Conservation (phyloP, 2,888 invertebrate genomes). For the Agrilus biguttatus region DNA sequence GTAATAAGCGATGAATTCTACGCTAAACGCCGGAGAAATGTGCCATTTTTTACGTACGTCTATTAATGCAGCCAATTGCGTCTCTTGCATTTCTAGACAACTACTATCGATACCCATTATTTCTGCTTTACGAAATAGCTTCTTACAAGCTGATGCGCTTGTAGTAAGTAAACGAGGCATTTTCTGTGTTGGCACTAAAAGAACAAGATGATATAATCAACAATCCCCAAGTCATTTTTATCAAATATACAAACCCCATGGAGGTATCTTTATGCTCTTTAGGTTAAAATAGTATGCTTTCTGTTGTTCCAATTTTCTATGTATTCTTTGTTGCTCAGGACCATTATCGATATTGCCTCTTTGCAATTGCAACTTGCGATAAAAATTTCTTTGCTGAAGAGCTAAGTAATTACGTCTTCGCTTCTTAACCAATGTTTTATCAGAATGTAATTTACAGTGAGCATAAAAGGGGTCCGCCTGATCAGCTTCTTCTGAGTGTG, state of each 20-base stretch:
- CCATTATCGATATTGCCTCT: constrained; percentile 46
- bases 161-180: constrained; percentile 84
- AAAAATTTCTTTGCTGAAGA: constrained; percentile 65
- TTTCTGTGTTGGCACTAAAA: constrained; percentile 81
- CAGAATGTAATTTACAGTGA: constrained; percentile 90
- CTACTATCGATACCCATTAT: constrained; percentile 81
- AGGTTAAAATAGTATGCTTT: constrained; percentile 66
- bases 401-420: constrained; percentile 77
- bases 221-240: constrained; percentile 4
- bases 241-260: constrained; percentile 57
- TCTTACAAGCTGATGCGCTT: constrained; percentile 75
- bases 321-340: constrained; percentile 59
- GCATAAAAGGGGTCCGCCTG: constrained; percentile 96
- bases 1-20: constrained; percentile 90
- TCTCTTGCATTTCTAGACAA: constrained; percentile 68
- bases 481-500: constrained; percentile 77
- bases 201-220: constrained; percentile 2
- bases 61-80: constrained; percentile 63
- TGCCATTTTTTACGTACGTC: constrained; percentile 90
- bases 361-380: constrained; percentile 43
- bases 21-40: constrained; percentile 84
- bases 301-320: constrained; percentile 71
- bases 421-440: constrained; percentile 70
- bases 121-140: constrained; percentile 71
- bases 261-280: constrained; percentile 57